Conservation (phyloP, 2,888 invertebrate genomes). For the Ommatoiulus sabulosus region DNA sequence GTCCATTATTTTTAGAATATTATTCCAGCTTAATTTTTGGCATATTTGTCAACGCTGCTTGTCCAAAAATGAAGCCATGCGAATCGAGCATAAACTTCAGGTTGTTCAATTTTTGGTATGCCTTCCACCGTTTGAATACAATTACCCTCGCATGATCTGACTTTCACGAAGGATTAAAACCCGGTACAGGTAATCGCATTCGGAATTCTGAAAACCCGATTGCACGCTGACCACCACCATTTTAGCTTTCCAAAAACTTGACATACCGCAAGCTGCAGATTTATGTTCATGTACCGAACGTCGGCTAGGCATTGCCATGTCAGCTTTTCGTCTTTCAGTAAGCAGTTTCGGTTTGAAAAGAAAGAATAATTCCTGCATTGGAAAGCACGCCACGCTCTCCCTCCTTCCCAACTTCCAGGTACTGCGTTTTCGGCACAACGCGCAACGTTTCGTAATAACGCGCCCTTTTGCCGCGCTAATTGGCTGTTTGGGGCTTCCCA, state of each 20-base stretch:
- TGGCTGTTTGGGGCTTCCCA: background rate
- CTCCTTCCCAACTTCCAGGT: background rate
- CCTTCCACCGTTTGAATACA: no score
- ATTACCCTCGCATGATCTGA: no score
- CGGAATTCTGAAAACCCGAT: background rate
- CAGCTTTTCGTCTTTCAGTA: conserved; percentile 27
- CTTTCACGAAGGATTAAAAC: background rate
- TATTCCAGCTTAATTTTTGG: no score
- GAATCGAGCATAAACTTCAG: no score
- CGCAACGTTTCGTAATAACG: no score
- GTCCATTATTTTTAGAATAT: no score
- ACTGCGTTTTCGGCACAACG: background rate
- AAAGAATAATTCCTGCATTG: background rate
- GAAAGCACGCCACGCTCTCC: background rate
- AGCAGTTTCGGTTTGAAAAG: background rate
- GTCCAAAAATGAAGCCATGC: no score
- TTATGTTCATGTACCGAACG: background rate
- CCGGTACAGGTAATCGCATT: background rate
- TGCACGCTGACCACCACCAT: background rate
- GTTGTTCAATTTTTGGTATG: no score
- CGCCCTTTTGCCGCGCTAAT: background rate
- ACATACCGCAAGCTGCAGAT: background rate
- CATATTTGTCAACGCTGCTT: no score
- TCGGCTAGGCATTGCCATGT: background rate
- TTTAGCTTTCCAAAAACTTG: background rate